Percentiles rank a stretch among this genome's conserved stretches.
phyloP scores from a whole-genome alignment of 2,888 invertebrate species.

The Phytoseiulus persimilis region DNA sequence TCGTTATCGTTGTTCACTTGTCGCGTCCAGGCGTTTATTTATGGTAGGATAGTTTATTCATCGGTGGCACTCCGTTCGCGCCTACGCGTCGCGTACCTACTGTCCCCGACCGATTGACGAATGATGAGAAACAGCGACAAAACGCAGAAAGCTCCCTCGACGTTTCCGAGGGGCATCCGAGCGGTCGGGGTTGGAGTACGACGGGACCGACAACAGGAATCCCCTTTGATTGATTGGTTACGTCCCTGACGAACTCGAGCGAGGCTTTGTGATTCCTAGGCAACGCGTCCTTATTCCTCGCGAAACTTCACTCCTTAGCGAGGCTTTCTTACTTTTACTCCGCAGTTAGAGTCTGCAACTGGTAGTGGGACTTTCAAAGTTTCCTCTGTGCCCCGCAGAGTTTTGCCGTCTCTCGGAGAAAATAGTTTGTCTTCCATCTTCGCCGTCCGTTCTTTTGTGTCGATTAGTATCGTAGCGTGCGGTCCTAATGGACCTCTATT shows the following conservation, averaged over 20 bases:
- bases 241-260: too few relatives aligned
- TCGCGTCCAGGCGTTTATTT: neutral
- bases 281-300: neutral
- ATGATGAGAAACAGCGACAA: neutral
- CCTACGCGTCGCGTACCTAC: neutral
- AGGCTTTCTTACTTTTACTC: neutral
- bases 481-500: neutral
- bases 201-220: too few relatives aligned
- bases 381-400: neutral
- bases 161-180: too few relatives aligned
- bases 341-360: neutral
- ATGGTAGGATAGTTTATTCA: neutral
- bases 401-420: neutral
- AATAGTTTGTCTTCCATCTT: neutral
- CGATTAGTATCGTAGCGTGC: conserved; percentile 5
- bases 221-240: too few relatives aligned
- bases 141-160: neutral
- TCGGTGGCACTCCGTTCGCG: neutral
- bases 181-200: too few relatives aligned
- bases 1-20: neutral
- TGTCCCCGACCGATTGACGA: neutral
- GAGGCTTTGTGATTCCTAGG: neutral
- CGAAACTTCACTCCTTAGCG: neutral
- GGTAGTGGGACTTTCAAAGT: neutral
- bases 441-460: conserved; percentile 5